Conservation (phyloP, 2,797 vertebrate genomes). For the Lacerta bilineata region DNA sequence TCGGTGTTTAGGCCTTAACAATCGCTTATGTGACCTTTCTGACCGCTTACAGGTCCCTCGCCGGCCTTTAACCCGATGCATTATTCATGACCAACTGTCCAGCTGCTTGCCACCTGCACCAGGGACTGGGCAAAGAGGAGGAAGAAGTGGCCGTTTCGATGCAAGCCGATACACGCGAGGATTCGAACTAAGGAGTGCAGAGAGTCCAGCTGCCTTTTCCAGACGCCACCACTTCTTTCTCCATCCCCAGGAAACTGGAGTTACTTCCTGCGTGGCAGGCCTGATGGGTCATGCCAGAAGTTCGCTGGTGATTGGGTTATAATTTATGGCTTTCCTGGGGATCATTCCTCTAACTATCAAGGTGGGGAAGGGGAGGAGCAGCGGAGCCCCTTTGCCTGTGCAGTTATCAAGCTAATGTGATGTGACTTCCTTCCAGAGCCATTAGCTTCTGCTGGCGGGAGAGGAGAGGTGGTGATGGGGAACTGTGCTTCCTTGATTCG, state of each 20-base stretch:
- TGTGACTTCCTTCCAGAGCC: neutral
- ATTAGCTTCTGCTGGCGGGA: neutral
- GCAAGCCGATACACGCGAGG: conserved; percentile 29
- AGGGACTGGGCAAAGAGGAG: neutral
- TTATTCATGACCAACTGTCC: conserved; percentile 65
- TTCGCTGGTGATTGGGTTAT: neutral
- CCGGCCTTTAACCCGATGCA: conserved; percentile 61
- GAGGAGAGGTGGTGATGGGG: neutral
- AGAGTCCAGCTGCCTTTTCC: neutral
- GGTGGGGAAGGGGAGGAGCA: conserved; percentile 2
- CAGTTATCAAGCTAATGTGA: conserved; percentile 14
- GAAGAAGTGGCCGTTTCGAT: conserved; percentile 30
- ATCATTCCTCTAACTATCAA: conserved; percentile 16
- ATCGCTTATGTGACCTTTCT: conserved; percentile 71
- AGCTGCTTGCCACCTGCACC: conserved; percentile 40
- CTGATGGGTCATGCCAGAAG: neutral
- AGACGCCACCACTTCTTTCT: neutral
- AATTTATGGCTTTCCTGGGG: neutral
- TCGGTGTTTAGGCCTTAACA: conserved; percentile 55
- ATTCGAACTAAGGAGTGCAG: neutral
- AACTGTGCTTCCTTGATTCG: neutral
- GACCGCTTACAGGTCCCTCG: conserved; percentile 60
- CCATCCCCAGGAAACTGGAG: neutral
- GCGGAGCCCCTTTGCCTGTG: neutral
- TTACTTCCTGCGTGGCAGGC: neutral